Evolutionary conservation across 2,797 vertebrate species (phyloP).

Genomic region (Myotis vivesi): DNA sequence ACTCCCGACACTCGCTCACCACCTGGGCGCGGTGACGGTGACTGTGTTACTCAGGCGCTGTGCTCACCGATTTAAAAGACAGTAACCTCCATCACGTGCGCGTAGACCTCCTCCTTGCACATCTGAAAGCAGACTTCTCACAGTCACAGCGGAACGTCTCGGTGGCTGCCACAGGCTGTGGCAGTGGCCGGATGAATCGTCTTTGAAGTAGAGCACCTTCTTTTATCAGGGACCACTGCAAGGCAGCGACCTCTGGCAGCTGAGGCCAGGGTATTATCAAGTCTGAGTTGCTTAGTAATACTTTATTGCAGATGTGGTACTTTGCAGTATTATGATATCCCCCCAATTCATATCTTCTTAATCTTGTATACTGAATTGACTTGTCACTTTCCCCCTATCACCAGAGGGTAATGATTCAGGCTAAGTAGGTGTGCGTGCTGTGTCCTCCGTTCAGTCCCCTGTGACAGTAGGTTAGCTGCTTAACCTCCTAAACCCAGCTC

Average conservation of each 20-base stretch:
- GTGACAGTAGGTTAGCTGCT: background rate
- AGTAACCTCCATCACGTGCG: background rate
- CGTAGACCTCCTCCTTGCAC: background rate
- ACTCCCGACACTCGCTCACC: background rate
- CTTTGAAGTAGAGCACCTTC: background rate
- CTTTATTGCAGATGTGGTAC: background rate
- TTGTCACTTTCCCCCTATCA: background rate
- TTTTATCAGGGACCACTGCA: background rate
- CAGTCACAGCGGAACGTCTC: background rate
- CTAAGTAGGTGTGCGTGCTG: background rate
- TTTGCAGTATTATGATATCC: background rate
- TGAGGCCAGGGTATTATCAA: background rate
- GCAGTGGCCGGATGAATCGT: background rate
- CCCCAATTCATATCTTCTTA: background rate
- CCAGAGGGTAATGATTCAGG: background rate
- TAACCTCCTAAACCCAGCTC: background rate
- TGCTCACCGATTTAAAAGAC: background rate
- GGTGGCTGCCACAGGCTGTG: background rate
- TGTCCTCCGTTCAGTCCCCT: background rate
- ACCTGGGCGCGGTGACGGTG: background rate
- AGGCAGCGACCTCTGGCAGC: background rate
- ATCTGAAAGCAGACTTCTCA: background rate
- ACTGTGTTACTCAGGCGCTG: background rate
- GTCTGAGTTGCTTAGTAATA: background rate
- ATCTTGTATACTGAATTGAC: background rate